A percentile compares a stretch with the other conserved stretches of the same genome.
Evolutionary conservation across 2,888 invertebrate species (phyloP).

Genomic region (Geotrupes spiniger): DNA sequence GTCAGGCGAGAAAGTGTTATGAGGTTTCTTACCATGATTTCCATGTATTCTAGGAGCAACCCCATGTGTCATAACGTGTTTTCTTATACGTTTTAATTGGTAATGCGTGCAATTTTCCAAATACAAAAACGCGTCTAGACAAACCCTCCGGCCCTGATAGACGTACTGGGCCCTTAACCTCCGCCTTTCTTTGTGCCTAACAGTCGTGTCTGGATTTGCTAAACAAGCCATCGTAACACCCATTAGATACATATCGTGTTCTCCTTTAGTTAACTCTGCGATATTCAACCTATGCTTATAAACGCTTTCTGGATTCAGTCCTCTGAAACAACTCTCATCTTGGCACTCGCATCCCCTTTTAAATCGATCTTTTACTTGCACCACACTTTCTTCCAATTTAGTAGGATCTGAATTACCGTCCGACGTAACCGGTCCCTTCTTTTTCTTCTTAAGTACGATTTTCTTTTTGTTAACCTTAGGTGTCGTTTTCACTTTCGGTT

Average conservation of each 20-base stretch:
- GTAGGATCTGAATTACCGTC: slow-evolving; percentile 56
- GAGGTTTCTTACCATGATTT: slow-evolving; percentile 76
- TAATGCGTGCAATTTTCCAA: slow-evolving; percentile 78
- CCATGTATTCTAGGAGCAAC: slow-evolving; percentile 76
- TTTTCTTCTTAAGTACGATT: slow-evolving; percentile 52
- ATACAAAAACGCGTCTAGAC: slow-evolving; percentile 75
- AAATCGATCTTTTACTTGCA: slow-evolving; percentile 67
- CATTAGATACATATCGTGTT: slow-evolving; percentile 83
- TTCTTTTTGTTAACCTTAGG: slow-evolving; percentile 50
- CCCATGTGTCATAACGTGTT: slow-evolving; percentile 76
- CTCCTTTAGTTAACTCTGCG: slow-evolving; percentile 75
- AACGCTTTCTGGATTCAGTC: slow-evolving; percentile 71
- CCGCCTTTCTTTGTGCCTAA: slow-evolving; percentile 69
- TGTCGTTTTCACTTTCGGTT: slow-evolving; percentile 44
- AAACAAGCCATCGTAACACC: slow-evolving; percentile 81
- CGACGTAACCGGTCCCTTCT: slow-evolving; percentile 49
- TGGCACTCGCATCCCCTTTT: slow-evolving; percentile 74
- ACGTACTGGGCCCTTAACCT: slow-evolving; percentile 73
- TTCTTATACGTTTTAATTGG: slow-evolving; percentile 72
- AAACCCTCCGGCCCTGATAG: slow-evolving; percentile 74
- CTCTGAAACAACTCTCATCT: slow-evolving; percentile 71
- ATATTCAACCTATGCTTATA: slow-evolving; percentile 75
- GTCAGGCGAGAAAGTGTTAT: slow-evolving; percentile 75
- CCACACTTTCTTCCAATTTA: slow-evolving; percentile 67
- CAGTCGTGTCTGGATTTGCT: slow-evolving; percentile 70